Evolutionary conservation across 2,113 vertebrate species (phyloP).

Genomic region (Choloepus hoffmanni): DNA sequence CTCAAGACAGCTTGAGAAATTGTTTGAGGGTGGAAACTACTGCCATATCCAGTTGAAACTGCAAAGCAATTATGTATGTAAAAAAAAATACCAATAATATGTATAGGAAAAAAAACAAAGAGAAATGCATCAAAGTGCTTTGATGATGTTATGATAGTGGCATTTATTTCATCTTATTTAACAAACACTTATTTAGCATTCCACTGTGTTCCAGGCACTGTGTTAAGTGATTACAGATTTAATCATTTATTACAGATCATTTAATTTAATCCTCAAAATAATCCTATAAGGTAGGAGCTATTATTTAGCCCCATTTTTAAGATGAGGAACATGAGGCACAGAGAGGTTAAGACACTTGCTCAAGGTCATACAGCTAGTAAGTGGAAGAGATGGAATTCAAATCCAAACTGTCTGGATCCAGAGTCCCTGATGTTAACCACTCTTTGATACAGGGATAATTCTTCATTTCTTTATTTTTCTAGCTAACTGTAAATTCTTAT

Average conservation of each 20-base stretch:
- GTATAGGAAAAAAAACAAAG: too few species aligned
- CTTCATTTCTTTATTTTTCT: neutral
- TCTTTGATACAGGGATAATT: neutral
- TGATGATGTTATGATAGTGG: neutral
- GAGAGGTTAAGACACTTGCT: neutral
- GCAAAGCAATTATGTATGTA: neutral
- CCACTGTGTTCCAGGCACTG: accelerated
- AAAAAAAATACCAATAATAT: neutral
- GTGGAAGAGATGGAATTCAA: neutral
- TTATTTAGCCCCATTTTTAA: neutral
- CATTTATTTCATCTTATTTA: neutral
- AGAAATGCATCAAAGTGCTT: accelerated
- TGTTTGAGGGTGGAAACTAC: too few species aligned
- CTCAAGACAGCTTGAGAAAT: neutral
- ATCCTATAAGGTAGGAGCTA: neutral
- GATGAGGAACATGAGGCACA: neutral
- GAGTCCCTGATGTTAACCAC: neutral
- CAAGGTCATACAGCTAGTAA: neutral
- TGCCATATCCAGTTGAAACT: neutral
- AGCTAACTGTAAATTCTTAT: neutral
- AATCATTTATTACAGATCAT: too few species aligned
- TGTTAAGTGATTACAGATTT: neutral
- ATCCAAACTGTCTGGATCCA: neutral
- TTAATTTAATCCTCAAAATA: neutral
- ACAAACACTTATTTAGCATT: neutral